These are phyloP conservation scores for Hemiscyllium ocellatum DNA, from an alignment of 2,113 vertebrate genomes.

Conservation along the genomic window DNA sequence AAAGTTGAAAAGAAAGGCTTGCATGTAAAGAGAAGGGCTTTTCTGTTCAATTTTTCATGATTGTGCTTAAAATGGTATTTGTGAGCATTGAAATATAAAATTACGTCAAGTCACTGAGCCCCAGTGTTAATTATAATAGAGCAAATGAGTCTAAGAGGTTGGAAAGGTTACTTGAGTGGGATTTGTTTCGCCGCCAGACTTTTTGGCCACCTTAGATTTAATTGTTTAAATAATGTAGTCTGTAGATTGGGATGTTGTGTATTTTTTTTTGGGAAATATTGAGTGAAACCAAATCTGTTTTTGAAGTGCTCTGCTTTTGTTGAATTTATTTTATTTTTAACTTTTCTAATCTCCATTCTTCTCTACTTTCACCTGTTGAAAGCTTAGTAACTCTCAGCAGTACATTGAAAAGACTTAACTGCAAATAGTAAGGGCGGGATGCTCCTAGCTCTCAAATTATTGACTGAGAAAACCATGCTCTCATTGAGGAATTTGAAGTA, in stretches of 20 bases:
- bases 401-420: background rate
- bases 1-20: background rate
- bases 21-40: background rate
- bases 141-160: background rate
- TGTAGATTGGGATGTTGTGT: background rate
- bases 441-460: background rate
- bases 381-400: background rate
- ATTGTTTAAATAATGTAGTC: background rate
- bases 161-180: background rate
- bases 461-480: background rate
- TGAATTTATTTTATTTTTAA: background rate
- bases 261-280: background rate
- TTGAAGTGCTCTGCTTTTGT: background rate
- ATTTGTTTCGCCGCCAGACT: background rate
- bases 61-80: background rate
- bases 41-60: background rate
- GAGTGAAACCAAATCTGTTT: background rate
- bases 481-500: background rate
- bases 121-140: background rate
- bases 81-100: background rate
- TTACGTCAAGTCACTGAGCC: background rate
- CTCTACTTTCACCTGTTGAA: background rate
- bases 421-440: background rate
- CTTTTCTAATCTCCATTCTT: background rate
- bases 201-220: background rate